These are phyloP conservation scores for Odontocolon sp. DNA, from an alignment of 2,888 invertebrate species.

Conservation along the genomic window DNA sequence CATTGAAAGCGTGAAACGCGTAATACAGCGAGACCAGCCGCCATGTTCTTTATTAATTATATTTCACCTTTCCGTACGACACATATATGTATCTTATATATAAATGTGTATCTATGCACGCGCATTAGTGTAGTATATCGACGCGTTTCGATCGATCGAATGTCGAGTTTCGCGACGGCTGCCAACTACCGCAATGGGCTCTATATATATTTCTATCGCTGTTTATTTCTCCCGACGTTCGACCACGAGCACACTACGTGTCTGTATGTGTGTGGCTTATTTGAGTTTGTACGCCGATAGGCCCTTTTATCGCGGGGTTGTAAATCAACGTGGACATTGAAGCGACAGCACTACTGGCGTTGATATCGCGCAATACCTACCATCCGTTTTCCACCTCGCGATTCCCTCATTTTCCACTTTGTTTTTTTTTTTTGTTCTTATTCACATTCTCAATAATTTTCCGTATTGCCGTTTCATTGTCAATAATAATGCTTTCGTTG, in stretches of 20 bases:
- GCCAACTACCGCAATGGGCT: not conserved
- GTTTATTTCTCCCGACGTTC: constrained; percentile 15
- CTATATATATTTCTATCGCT: not conserved
- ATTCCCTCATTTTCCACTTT: not conserved
- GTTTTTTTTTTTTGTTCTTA: not conserved
- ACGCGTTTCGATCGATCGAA: constrained; percentile 28
- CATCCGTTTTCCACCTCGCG: not conserved
- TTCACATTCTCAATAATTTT: not conserved
- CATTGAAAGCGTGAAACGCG: not conserved
- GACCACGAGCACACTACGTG: not conserved
- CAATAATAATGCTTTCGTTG: too few relatives aligned
- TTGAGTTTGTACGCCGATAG: constrained; percentile 1
- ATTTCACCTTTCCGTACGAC: not conserved
- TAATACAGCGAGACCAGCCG: not conserved
- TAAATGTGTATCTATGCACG: not conserved
- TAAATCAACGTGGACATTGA: constrained; percentile 41
- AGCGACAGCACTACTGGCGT: constrained; percentile 20
- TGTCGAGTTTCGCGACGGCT: not conserved
- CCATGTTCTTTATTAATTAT: constrained; percentile 4
- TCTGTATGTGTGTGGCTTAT: not conserved
- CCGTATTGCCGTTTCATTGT: too few relatives aligned
- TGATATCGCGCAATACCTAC: constrained; percentile 18
- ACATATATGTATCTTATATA: not conserved
- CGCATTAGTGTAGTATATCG: constrained; percentile 5
- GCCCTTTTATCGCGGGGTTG: constrained; percentile 30